Evolutionary conservation across 2,797 vertebrate species (phyloP), one percentile per base, ranked within the genome.

Genomic region (Dendrocincla fuliginosa): DNA sequence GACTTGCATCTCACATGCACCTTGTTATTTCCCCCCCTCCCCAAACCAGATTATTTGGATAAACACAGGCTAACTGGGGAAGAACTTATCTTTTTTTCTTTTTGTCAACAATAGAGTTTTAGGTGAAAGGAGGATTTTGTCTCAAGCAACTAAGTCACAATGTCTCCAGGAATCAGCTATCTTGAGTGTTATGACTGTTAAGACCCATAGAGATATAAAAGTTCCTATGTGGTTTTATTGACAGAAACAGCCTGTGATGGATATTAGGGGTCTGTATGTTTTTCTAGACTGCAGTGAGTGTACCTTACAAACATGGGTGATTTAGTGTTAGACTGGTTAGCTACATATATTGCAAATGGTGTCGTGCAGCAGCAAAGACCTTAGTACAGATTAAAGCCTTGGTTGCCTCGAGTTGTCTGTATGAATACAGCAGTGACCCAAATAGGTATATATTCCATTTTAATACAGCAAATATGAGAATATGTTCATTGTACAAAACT

Each of bases 1-100:
- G 91, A 92, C 92, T 96, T 89, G 75, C 52, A 35, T 25, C 84
- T 90, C 35, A 12, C 50, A 69, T 84, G 23, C 23, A 88, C n/a
- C n/a, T 49, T 59, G 32, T 37, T 95, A 56, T 76, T 35, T 55
- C 32, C 35, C 8, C 11, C 11, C 7, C 27, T 28, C 42, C 42
- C 41, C 14, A 12, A 56, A 63, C 53, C 28, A 78, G 77, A 60
- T 90, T 89, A 68, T 79, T 92, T 79, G 70, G 41, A 53, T 81
- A 89, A 52, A 90, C 20, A n/a, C 11, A 47, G 77, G 89, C 53
- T 60, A 63, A 61, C 16, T 37, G 50, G 25, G 46, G 41, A 79
- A 93, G 68, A 85, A 42, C 50, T 57, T 80, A 27, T 75, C 8
- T 70, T 39, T 5, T 78, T 61, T 83, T 18, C 39, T 61, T 32